Evolutionary conservation across 2,888 invertebrate species (phyloP).

Genomic region (Anthophora plumipes): DNA sequence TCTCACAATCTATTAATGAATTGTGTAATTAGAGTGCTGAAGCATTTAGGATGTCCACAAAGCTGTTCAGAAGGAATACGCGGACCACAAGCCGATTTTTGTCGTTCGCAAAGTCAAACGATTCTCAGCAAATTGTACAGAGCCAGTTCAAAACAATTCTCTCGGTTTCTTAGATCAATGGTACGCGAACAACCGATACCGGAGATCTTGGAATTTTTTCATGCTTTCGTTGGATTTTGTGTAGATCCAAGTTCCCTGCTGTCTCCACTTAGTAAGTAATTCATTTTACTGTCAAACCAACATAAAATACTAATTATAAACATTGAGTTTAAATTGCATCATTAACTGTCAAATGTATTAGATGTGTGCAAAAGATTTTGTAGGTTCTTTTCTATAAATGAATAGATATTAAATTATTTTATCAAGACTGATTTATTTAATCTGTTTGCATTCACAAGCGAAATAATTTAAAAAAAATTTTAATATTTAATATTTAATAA

Average conservation of each 20-base stretch:
- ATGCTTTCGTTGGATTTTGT: conserved; percentile 98
- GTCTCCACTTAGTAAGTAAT: conserved; percentile 93
- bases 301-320: not conserved
- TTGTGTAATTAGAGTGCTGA: conserved; percentile 90
- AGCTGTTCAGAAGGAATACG: conserved; percentile 93
- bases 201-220: conserved; percentile 96
- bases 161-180: conserved; percentile 89
- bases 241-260: conserved; percentile 94
- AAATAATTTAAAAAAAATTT: too few relatives aligned
- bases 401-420: too few relatives aligned
- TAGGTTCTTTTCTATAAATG: too few relatives aligned
- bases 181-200: conserved; percentile 91
- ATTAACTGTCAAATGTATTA: not conserved
- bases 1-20: conserved; percentile 91
- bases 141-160: conserved; percentile 88
- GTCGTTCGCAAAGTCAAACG: conserved; percentile 94
- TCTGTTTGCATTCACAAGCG: too few relatives aligned
- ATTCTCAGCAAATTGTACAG: conserved; percentile 91
- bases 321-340: not conserved
- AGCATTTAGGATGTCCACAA: conserved; percentile 97
- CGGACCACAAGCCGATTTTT: conserved; percentile 95
- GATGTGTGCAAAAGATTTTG: too few relatives aligned
- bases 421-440: too few relatives aligned
- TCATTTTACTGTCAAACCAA: conserved; percentile 6
- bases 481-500: too few relatives aligned